Conservation (phyloP, 23 tunicate genomes). For the Ciona savignyi region DNA sequence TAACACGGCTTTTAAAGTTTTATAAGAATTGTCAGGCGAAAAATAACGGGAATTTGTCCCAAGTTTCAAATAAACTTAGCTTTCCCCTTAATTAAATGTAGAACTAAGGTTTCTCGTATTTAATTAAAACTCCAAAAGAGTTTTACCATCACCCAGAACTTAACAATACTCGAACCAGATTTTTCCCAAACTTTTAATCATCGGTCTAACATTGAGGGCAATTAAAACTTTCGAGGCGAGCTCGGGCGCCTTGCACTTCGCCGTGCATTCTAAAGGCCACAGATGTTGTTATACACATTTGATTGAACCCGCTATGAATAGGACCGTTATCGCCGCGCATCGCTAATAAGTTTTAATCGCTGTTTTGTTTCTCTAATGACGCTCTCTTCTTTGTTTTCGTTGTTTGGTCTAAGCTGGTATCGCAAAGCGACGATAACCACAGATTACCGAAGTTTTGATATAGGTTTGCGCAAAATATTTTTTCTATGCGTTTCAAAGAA, state of each 20-base stretch:
- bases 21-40: too few relatives aligned
- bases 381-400: neutral
- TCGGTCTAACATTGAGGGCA: neutral
- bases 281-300: neutral
- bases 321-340: neutral
- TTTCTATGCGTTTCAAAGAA: too few relatives aligned
- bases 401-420: neutral
- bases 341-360: neutral
- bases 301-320: neutral
- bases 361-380: neutral
- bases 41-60: too few relatives aligned
- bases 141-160: too few relatives aligned
- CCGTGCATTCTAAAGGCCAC: neutral
- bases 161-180: neutral
- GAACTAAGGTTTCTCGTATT: too few relatives aligned
- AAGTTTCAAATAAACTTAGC: too few relatives aligned
- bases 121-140: too few relatives aligned
- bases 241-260: neutral
- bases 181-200: neutral
- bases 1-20: too few relatives aligned
- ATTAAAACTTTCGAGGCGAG: neutral
- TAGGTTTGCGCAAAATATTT: too few relatives aligned
- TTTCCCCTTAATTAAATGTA: too few relatives aligned
- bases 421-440: too few relatives aligned
- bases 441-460: too few relatives aligned